These are phyloP conservation scores for Chrysoperla carnea DNA, from an alignment of 1,140 invertebrate species.

Conservation along the genomic window DNA sequence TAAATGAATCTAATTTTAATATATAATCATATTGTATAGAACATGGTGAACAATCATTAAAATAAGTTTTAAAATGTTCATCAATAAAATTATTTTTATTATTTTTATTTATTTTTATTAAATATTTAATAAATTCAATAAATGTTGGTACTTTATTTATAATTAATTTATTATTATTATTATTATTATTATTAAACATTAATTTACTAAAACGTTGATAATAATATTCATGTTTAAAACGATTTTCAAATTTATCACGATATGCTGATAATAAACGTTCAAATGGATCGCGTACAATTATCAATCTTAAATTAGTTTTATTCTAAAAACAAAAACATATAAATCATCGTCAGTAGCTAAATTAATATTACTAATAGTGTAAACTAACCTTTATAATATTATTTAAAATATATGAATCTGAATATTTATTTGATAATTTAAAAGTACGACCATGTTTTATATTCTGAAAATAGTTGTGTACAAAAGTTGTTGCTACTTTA, in stretches of 20 bases:
- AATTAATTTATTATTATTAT: constrained; percentile 15
- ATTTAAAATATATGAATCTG: not conserved
- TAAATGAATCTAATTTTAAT: constrained; percentile 24
- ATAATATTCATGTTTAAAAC: constrained; percentile 20
- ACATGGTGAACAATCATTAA: constrained; percentile 24
- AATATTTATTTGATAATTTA: not conserved
- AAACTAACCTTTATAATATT: not conserved
- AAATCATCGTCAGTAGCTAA: constrained; percentile 17
- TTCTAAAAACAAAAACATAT: too few relatives aligned
- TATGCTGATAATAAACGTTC: constrained; percentile 43
- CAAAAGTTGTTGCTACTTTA: constrained; percentile 30
- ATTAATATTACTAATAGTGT: not conserved
- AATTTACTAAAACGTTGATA: constrained; percentile 20
- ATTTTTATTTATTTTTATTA: constrained; percentile 18
- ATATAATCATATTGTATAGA: constrained; percentile 22
- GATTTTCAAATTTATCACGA: constrained; percentile 40
- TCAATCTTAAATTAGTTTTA: too few relatives aligned
- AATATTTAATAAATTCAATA: constrained; percentile 34
- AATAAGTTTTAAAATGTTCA: constrained; percentile 28
- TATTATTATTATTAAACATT: constrained; percentile 15
- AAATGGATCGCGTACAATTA: constrained; percentile 41
- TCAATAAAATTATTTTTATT: too few relatives aligned
- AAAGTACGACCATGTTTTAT: not conserved
- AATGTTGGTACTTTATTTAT: constrained; percentile 24
- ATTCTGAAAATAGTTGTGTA: not conserved